Evolutionary conservation across 2,113 vertebrate genomes (phyloP).

Genomic region (Pholis gunnellus): DNA sequence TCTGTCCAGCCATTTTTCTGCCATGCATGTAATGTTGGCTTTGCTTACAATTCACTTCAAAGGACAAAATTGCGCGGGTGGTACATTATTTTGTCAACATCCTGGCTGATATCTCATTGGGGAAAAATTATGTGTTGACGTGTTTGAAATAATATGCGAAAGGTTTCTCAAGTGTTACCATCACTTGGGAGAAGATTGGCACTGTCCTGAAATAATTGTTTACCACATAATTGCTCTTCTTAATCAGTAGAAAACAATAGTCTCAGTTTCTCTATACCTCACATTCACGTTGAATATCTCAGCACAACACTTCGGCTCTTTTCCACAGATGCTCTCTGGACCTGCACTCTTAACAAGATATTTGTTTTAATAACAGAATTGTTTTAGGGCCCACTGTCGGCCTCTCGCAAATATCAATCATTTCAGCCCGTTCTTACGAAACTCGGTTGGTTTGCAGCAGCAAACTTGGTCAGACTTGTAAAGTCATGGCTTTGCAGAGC

Average conservation of each 20-base stretch:
- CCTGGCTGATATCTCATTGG: slow-evolving; percentile 25
- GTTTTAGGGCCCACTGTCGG: background rate
- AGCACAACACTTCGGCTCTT: background rate
- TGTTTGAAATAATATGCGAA: slow-evolving; percentile 33
- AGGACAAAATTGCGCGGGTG: slow-evolving; percentile 27
- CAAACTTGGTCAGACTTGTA: slow-evolving; percentile 1
- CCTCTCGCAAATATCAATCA: background rate
- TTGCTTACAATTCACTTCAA: slow-evolving; percentile 13
- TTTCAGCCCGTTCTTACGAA: background rate
- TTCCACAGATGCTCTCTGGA: background rate
- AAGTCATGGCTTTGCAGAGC: background rate
- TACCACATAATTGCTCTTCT: background rate
- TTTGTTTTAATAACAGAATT: background rate
- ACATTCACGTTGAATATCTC: background rate
- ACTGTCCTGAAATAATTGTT: background rate
- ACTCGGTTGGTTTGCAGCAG: slow-evolving; percentile 2
- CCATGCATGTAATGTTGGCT: background rate
- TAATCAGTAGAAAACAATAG: background rate
- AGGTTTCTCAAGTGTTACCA: slow-evolving; percentile 28
- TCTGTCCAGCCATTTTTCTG: slow-evolving; percentile 12
- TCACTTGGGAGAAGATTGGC: slow-evolving; percentile 25
- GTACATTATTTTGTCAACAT: slow-evolving; percentile 41
- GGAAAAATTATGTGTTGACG: slow-evolving; percentile 31
- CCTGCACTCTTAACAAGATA: background rate
- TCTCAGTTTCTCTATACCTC: background rate